Evolutionary conservation across 2,113 vertebrate species (phyloP).

Genomic region (Cottus gobio): DNA sequence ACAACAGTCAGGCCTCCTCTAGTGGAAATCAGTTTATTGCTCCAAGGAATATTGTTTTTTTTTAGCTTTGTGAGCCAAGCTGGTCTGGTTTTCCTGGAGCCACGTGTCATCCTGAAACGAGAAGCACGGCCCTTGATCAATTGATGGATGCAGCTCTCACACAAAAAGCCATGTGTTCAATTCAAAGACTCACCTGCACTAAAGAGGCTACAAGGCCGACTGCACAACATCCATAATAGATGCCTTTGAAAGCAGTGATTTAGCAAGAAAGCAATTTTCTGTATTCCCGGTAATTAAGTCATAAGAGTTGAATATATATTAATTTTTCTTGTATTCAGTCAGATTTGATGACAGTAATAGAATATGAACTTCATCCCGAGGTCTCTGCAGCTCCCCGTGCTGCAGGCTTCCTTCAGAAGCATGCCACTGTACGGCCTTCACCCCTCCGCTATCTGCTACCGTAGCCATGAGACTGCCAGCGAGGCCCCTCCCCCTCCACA

Average conservation of each 20-base stretch:
- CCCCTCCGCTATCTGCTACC: slow-evolving; percentile 60
- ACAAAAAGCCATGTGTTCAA: slow-evolving; percentile 53
- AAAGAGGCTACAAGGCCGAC: slow-evolving; percentile 32
- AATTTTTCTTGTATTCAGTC: not conserved
- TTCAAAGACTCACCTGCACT: slow-evolving; percentile 7
- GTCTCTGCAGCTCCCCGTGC: slow-evolving; percentile 36
- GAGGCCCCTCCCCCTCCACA: slow-evolving; percentile 37
- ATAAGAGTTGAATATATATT: not conserved
- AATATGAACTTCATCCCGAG: slow-evolving; percentile 4
- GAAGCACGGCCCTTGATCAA: slow-evolving; percentile 21
- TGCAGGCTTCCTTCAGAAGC: slow-evolving; percentile 53
- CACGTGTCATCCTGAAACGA: slow-evolving; percentile 37
- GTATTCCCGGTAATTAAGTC: not conserved
- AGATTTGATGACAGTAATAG: not conserved
- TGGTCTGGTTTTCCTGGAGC: slow-evolving; percentile 42
- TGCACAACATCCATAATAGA: slow-evolving; percentile 26
- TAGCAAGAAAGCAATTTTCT: not conserved
- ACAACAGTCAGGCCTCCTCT: not conserved
- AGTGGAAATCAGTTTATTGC: slow-evolving; percentile 1
- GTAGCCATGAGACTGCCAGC: slow-evolving; percentile 46
- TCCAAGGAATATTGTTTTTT: slow-evolving; percentile 21
- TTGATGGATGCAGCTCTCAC: slow-evolving; percentile 43
- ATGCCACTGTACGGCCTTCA: slow-evolving; percentile 53
- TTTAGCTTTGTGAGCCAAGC: slow-evolving; percentile 29
- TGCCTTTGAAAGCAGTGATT: not conserved